Conservation (phyloP, 2,888 invertebrate species). For the Elmis aenea region DNA sequence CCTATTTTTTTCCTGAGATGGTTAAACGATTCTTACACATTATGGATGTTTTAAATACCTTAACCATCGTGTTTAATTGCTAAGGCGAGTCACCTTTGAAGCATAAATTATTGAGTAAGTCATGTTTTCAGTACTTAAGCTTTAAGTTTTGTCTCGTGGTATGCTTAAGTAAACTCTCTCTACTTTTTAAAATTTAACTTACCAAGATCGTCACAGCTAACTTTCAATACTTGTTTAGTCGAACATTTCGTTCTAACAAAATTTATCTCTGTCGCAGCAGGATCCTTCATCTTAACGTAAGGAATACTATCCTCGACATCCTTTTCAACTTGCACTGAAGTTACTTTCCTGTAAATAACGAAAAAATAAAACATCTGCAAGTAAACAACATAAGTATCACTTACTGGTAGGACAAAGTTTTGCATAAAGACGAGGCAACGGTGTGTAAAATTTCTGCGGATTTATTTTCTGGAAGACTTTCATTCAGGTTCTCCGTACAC, state of each 20-base stretch:
- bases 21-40: too few species aligned
- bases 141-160: too few species aligned
- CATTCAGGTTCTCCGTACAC: constrained; percentile 73
- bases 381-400: too few species aligned
- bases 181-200: constrained; percentile 32
- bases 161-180: too few species aligned
- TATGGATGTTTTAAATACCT: too few species aligned
- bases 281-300: constrained; percentile 80
- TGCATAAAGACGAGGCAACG: constrained; percentile 74
- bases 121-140: too few species aligned
- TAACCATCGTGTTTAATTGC: too few species aligned
- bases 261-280: constrained; percentile 73
- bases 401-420: constrained; percentile 71
- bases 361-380: too few species aligned
- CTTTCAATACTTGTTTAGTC: constrained; percentile 70
- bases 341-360: constrained; percentile 59
- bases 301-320: constrained; percentile 57
- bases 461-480: constrained; percentile 48
- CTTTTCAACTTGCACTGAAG: constrained; percentile 61
- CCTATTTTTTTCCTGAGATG: too few species aligned
- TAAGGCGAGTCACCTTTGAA: too few species aligned
- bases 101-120: too few species aligned
- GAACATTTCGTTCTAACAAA: constrained; percentile 75
- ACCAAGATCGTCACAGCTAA: constrained; percentile 74
- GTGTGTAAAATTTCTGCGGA: constrained; percentile 52